Evolutionary conservation across 2,888 invertebrate genomes (phyloP).

Genomic region (Drosophila subquinaria): DNA sequence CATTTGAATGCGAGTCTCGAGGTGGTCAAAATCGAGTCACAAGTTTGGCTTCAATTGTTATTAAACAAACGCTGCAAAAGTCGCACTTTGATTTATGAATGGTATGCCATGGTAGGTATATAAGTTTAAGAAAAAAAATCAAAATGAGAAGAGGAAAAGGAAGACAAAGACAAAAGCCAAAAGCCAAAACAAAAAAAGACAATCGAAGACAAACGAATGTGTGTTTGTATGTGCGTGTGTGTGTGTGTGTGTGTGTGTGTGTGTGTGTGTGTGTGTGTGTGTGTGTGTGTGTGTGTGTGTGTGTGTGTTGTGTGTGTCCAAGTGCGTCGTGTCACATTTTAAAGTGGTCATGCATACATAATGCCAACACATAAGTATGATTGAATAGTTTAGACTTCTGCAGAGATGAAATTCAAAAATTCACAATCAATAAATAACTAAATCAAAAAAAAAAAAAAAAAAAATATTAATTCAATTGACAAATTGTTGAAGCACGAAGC

Average conservation of each 20-base stretch:
- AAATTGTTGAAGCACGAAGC: constrained; percentile 46
- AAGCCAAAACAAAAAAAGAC: background rate
- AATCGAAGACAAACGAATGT: constrained; percentile 14
- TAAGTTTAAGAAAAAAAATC: no score
- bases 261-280: constrained; percentile 1
- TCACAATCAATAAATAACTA: constrained; percentile 15
- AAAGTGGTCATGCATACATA: constrained; percentile 37
- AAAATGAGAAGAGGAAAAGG: constrained; percentile 12
- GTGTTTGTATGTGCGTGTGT: background rate
- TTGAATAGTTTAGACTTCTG: constrained; percentile 27
- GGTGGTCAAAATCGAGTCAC: constrained; percentile 21
- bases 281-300: constrained; percentile 7
- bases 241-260: background rate
- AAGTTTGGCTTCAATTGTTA: constrained; percentile 50
- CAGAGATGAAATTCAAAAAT: constrained; percentile 13
- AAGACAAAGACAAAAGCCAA: constrained; percentile 6
- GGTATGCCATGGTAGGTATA: constrained; percentile 15
- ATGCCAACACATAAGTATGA: constrained; percentile 36
- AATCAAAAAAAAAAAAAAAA: constrained; percentile 47
- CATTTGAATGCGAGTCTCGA: constrained; percentile 57
- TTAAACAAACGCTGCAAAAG: constrained; percentile 44
- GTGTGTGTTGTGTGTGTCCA: background rate
- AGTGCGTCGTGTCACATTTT: constrained; percentile 31
- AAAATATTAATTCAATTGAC: constrained; percentile 45
- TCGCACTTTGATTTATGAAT: constrained; percentile 61